Evolutionary conservation across 2,797 vertebrate genomes (phyloP).

Genomic region (Pseudomugil tenellus): DNA sequence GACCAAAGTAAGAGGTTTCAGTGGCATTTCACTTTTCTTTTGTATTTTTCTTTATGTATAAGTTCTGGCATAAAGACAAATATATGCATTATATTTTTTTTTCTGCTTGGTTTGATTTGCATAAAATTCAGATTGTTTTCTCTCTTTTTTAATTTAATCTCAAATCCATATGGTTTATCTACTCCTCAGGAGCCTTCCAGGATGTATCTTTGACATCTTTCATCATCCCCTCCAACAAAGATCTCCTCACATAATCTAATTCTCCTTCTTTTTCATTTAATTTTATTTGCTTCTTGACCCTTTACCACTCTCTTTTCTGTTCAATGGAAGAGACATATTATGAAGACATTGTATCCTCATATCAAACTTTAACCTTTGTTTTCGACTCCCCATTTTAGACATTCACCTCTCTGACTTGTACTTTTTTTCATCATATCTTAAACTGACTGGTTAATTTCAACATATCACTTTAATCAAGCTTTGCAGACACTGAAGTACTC

Average conservation of each 20-base stretch:
- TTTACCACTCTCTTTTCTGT: background rate
- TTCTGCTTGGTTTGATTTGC: background rate
- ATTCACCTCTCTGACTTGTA: constrained; percentile 30
- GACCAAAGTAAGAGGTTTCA: constrained; percentile 7
- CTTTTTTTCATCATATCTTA: constrained; percentile 25
- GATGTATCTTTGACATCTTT: constrained; percentile 14
- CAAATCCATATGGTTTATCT: background rate
- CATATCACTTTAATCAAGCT: constrained; percentile 37
- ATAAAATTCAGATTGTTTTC: background rate
- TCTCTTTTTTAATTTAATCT: constrained; percentile 4
- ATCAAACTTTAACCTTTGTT: constrained; percentile 14
- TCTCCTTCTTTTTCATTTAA: constrained; percentile 4
- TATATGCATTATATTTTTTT: background rate
- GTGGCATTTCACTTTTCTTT: background rate
- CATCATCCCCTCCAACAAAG: background rate
- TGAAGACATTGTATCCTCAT: constrained; percentile 28
- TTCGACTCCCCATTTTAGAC: constrained; percentile 6
- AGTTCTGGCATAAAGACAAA: background rate
- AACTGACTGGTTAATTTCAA: constrained; percentile 30
- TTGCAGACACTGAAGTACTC: background rate
- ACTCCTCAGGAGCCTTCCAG: background rate
- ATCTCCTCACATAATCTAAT: background rate
- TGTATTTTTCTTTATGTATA: background rate
- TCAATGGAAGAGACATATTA: constrained; percentile 21
- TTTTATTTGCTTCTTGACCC: constrained; percentile 20